phyloP scores from a whole-genome alignment of 2,888 invertebrate genomes.

The Rhagonycha fulva region DNA sequence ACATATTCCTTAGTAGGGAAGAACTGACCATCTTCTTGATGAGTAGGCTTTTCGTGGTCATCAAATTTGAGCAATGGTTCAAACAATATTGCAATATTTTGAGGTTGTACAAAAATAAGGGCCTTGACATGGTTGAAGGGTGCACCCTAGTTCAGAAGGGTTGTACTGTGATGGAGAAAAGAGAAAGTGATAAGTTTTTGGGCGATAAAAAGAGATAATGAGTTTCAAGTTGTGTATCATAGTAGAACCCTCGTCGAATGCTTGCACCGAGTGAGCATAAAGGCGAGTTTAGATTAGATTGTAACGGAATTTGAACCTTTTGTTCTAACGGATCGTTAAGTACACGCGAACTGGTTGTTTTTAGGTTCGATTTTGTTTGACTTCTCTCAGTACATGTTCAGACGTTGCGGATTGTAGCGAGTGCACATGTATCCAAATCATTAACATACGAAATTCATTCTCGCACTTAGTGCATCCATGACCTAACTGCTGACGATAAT shows the following conservation, averaged over 20 bases:
- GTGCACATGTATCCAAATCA: not conserved
- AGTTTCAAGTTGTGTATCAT: not conserved
- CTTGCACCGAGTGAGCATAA: not conserved
- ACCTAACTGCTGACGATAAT: not conserved
- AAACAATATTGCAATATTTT: no score
- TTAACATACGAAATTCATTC: not conserved
- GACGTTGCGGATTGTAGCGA: not conserved
- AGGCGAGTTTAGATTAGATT: not conserved
- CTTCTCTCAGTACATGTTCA: slow-evolving; percentile 1
- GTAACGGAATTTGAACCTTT: not conserved
- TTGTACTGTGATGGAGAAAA: not conserved
- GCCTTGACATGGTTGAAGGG: not conserved
- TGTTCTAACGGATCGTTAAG: slow-evolving; percentile 14
- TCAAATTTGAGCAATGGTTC: no score
- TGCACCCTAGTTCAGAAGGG: not conserved
- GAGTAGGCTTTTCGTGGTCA: no score
- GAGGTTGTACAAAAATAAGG: not conserved
- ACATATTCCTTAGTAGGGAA: no score
- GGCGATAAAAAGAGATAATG: not conserved
- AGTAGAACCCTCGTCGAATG: not conserved
- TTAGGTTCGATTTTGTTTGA: slow-evolving; percentile 20
- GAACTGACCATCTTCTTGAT: no score
- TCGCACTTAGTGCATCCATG: not conserved
- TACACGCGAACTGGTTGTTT: slow-evolving; percentile 12
- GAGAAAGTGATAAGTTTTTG: not conserved